Percentiles rank a stretch among this genome's conserved stretches.
phyloP scores from a whole-genome alignment of 1,140 invertebrate genomes.

The Brachionus rotundiformis region DNA sequence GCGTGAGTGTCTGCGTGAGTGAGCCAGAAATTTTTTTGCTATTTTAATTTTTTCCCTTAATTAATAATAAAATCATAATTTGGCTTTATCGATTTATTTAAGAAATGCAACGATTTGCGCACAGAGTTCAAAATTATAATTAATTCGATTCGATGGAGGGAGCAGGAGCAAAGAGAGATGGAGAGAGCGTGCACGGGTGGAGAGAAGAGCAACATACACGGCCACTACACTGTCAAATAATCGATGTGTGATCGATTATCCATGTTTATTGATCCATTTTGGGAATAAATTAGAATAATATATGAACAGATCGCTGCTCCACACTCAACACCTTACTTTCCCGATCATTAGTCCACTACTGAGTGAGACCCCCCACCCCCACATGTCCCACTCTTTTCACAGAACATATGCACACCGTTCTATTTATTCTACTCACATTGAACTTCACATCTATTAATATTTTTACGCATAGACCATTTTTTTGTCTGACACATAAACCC shows the following conservation, averaged over 20 bases:
- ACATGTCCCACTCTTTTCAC: too few species aligned
- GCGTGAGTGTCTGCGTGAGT: neutral
- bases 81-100: conserved; percentile 35
- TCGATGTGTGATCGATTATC: neutral
- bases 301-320: neutral
- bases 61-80: conserved; percentile 46
- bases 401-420: neutral
- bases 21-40: neutral
- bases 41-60: neutral
- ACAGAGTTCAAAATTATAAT: conserved; percentile 36
- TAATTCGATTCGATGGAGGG: neutral
- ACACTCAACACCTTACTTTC: neutral
- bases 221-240: neutral
- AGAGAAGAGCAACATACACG: neutral
- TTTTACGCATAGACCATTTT: too few species aligned
- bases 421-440: neutral
- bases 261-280: neutral
- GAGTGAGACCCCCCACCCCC: too few species aligned
- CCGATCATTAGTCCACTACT: neutral
- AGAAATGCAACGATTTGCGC: conserved; percentile 26
- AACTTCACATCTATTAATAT: too few species aligned
- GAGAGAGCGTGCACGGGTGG: neutral
- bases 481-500: too few species aligned
- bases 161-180: neutral
- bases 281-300: neutral